phyloP scores from a whole-genome alignment of 2,113 vertebrate genomes.

The Clinocottus analis region DNA sequence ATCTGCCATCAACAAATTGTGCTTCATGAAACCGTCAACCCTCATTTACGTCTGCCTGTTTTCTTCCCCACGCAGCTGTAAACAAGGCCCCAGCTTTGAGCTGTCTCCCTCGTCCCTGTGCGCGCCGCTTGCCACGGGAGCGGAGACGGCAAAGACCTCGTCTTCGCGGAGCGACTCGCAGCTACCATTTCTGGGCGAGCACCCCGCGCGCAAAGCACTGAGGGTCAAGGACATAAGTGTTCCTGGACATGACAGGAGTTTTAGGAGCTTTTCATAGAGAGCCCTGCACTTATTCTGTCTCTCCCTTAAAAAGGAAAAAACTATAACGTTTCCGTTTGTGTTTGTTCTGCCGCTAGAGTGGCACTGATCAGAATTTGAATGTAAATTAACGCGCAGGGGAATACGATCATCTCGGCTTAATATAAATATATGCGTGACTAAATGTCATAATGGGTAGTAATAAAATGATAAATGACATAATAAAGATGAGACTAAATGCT shows the following conservation, averaged over 20 bases:
- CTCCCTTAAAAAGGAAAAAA: conserved; percentile 28
- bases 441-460: not conserved
- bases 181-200: conserved; percentile 85
- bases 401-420: not conserved
- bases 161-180: conserved; percentile 83
- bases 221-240: conserved; percentile 82
- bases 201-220: conserved; percentile 72
- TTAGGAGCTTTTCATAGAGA: conserved; percentile 69
- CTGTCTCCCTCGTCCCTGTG: conserved; percentile 83
- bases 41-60: conserved; percentile 97
- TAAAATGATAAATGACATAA: not conserved
- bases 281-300: conserved; percentile 59
- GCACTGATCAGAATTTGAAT: conserved; percentile 1
- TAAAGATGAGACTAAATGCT: conserved; percentile 3
- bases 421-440: conserved; percentile 14
- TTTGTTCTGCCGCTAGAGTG: not conserved
- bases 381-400: not conserved
- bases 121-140: conserved; percentile 75
- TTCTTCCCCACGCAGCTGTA: conserved; percentile 89
- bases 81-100: conserved; percentile 91
- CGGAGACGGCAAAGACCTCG: conserved; percentile 83
- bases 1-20: conserved; percentile 96
- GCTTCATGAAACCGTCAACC: conserved; percentile 98
- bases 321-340: not conserved
- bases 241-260: conserved; percentile 82